Conservation (phyloP, 2,888 invertebrate species). For the Autographa pulchrina region DNA sequence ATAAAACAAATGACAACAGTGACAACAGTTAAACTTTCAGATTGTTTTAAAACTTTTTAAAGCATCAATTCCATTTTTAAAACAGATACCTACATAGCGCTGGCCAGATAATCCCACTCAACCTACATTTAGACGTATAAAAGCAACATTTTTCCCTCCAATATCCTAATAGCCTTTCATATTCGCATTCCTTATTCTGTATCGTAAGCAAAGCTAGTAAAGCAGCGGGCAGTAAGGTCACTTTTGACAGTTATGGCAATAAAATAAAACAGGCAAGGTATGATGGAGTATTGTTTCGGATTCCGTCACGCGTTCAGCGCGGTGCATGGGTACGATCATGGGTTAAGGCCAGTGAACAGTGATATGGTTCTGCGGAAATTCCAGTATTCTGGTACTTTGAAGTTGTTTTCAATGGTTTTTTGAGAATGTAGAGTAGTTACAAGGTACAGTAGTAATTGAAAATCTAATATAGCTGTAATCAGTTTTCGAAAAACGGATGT, state of each 20-base stretch:
- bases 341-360: conserved; percentile 75
- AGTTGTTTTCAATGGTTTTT: neutral
- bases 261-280: conserved; percentile 74
- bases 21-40: too few relatives aligned
- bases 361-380: conserved; percentile 55
- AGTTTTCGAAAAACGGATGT: too few relatives aligned
- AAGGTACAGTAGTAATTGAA: too few relatives aligned
- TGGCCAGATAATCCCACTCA: neutral
- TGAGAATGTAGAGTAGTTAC: neutral
- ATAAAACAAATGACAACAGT: too few relatives aligned
- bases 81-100: neutral
- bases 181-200: conserved; percentile 38
- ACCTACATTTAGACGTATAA: neutral
- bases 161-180: conserved; percentile 10
- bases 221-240: conserved; percentile 57
- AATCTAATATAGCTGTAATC: too few relatives aligned
- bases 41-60: too few relatives aligned
- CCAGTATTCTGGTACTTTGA: conserved; percentile 36
- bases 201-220: conserved; percentile 47
- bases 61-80: neutral
- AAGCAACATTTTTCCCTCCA: conserved; percentile 19
- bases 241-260: conserved; percentile 69
- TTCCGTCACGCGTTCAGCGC: conserved; percentile 77
- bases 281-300: conserved; percentile 86
- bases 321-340: conserved; percentile 40